These are phyloP conservation scores for Benthosema pterotum DNA, from an alignment of 2,797 vertebrate genomes.

Conservation along the genomic window DNA sequence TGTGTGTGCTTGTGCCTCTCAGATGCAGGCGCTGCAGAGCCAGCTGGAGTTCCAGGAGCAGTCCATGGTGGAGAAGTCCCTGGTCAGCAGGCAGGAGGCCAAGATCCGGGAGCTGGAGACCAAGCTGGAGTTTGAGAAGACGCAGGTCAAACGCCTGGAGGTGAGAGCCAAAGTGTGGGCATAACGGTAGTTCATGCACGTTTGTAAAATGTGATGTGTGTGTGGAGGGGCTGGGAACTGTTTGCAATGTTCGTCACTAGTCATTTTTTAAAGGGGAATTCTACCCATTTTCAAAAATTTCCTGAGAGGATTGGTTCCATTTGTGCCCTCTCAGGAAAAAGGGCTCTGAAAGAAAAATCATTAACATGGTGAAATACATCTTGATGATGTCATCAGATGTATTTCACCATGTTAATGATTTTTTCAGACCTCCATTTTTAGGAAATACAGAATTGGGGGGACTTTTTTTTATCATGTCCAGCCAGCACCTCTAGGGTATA, in stretches of 20 bases:
- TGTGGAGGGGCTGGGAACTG: slow-evolving; percentile 4
- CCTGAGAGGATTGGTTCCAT: no score
- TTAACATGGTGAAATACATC: no score
- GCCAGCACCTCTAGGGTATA: no score
- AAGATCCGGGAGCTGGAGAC: slow-evolving; percentile 95
- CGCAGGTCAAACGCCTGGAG: slow-evolving; percentile 96
- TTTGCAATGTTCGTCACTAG: neutral
- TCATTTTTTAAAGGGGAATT: no score
- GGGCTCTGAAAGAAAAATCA: no score
- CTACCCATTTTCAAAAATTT: no score
- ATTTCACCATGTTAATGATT: no score
- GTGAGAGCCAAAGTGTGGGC: slow-evolving; percentile 66
- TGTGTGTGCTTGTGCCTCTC: slow-evolving; percentile 21
- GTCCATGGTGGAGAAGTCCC: slow-evolving; percentile 97
- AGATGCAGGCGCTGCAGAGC: slow-evolving; percentile 95
- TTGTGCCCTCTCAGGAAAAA: no score
- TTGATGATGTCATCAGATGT: no score
- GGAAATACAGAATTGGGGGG: no score
- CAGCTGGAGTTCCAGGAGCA: slow-evolving; percentile 96
- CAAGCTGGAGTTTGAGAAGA: slow-evolving; percentile 96
- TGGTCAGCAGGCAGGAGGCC: slow-evolving; percentile 94
- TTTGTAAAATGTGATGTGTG: neutral
- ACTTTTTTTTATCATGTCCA: no score
- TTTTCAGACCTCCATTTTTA: no score
- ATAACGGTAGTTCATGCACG: neutral